Evolutionary conservation across 2,888 invertebrate species (phyloP), one percentile per base, ranked within the genome.

Genomic region (Archips crataeganus): DNA sequence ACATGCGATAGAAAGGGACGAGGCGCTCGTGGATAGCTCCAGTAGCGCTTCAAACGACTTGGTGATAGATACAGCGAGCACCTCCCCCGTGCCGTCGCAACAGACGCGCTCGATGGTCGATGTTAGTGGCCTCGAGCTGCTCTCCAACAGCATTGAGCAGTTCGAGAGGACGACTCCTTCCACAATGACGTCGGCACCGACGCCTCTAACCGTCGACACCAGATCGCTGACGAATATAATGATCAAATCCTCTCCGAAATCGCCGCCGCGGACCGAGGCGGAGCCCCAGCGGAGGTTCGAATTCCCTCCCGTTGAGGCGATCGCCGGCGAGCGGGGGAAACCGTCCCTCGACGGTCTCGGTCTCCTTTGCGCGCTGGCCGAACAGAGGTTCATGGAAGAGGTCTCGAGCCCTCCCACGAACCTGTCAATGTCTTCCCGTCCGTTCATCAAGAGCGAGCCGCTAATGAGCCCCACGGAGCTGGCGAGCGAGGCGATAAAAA

Each of bases 81-180:
- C 84, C 3, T 88, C 92, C 6, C 89, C 93, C 0, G 76, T 88
- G n/a, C 83, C 81, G 5, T 6, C 74, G 23, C 82, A 82, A 51
- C 78, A 84, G 2, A 51, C 85, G 2, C 81, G 88, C 42, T 85
- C 87, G 0, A 86, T 87, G 15, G 96, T 97, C 0, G 98, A 98
- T 84, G 91, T 98, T 8, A 97, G 97, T 79, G 98, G 98, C 0
- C 89, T 98, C 47, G 97, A 98, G 85, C 89, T 98, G 57, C 87
- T 98, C 36, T 98, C 98, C 0, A 98, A 98, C 82, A 98, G 98
- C 85, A 98, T 98, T 75, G 97, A 97, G 71, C 97, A 97, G 80
- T 96, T 97, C 79, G 97, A 97, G 82, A 95, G 95, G 69, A 92
- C 93, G 0, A 93, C 90, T 59, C 87, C 94, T 15, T 86, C 84